Evolutionary conservation across 2,888 invertebrate genomes (phyloP), one percentile per base, ranked within the genome.

Genomic region (Sphecodes monilicornis): DNA sequence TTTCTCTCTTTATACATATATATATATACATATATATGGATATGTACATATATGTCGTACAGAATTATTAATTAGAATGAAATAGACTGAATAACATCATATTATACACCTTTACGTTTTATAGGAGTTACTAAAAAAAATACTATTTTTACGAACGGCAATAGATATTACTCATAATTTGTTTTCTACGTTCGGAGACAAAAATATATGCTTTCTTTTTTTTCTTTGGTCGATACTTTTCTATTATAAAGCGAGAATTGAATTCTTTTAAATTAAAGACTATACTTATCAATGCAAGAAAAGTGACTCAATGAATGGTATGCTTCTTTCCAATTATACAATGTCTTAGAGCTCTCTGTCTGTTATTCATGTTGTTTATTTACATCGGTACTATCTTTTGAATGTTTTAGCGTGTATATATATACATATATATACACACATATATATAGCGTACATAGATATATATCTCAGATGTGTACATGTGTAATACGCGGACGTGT

Each of bases 341-440:
- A n/a, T 43, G 29, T 60, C 57, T 78, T 13, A 0, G 16, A 22
- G 36, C 11, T 41, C 71, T 46, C 46, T 54, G 11, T 74, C 3
- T 68, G 68, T 39, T 68, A 39, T 66, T 16, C 39, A 22, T 18
- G 32, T n/a, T 43, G 29, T 74, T 77, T 57, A 64, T 84, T 77
- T 39, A 50, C 32, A 18, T 77, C 41, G 64, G 50, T 84, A 84
- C 84, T 84, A 78, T 16, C 18, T 84, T 36, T 60, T 60, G 50
- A 71, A 60, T 73, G n/a, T 70, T 77, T 73, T 43, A 83, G 68
- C 57, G 60, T 60, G 6, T 11, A 41, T 41, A 41, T 41, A 32
- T 16, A 60, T 73, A 82, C 60, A 39, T n/a, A 22, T 66, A 57
- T 36, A 82, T 46, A 41, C 76, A 68, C 18, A 29, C 29, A 16